Percentiles rank a stretch among this genome's conserved stretches.
phyloP scores from a whole-genome alignment of 2,113 vertebrate genomes.

The Solenodon paradoxus region DNA sequence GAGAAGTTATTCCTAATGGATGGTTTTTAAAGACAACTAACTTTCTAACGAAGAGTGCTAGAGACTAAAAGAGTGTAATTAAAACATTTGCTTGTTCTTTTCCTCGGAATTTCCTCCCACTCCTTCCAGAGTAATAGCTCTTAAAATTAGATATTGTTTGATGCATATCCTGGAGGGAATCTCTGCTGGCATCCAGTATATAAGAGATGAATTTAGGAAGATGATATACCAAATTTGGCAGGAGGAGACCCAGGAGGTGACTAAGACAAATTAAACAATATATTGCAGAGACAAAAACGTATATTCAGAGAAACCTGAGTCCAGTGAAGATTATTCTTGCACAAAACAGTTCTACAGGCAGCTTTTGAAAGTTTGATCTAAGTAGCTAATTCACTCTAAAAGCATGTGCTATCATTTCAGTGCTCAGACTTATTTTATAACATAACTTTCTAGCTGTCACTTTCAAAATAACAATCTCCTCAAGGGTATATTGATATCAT shows the following conservation, averaged over 20 bases:
- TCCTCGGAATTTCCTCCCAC: neutral
- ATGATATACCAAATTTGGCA: neutral
- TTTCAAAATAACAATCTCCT: neutral
- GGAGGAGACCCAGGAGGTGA: neutral
- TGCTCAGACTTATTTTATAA: neutral
- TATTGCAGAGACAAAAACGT: neutral
- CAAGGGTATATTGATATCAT: neutral
- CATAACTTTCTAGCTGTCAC: neutral
- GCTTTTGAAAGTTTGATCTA: neutral
- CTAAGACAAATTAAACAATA: neutral
- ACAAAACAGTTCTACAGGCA: neutral
- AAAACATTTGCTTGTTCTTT: conserved; percentile 2
- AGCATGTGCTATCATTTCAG: neutral
- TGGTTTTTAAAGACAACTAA: conserved; percentile 15
- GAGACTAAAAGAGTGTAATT: neutral
- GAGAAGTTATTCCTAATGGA: conserved; percentile 2
- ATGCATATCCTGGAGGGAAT: neutral
- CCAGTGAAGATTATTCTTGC: no score
- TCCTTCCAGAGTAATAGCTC: neutral
- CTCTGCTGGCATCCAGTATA: neutral
- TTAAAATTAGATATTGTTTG: neutral
- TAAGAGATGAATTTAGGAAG: neutral
- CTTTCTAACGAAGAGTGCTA: conserved; percentile 11
- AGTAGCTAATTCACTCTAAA: neutral
- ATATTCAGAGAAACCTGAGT: neutral